A percentile compares a stretch with the other conserved stretches of the same genome.
phyloP scores from a whole-genome alignment of 2,888 invertebrate species.

The Stenoptilia bipunctidactyla region DNA sequence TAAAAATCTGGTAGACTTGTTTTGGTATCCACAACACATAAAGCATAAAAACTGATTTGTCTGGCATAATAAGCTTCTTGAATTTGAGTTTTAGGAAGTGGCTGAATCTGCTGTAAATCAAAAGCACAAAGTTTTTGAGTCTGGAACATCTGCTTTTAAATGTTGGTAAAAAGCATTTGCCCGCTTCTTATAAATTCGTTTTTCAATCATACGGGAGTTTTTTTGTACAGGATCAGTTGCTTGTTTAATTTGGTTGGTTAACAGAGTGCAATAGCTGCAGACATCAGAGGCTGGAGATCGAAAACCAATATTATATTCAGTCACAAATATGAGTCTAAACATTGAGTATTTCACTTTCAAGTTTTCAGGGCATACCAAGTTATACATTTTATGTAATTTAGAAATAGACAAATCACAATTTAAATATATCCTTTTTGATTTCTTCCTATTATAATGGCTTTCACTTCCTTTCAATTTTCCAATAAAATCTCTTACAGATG shows the following conservation, averaged over 20 bases:
- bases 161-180: no score
- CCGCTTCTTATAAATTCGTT: neutral
- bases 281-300: neutral
- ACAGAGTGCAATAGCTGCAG: neutral
- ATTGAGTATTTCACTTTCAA: neutral
- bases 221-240: neutral
- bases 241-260: neutral
- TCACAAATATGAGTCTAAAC: neutral
- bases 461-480: neutral
- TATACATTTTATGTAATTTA: neutral
- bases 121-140: neutral
- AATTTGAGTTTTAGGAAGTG: slow-evolving; percentile 1
- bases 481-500: neutral
- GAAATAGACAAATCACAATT: neutral
- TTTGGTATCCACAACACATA: slow-evolving; percentile 1
- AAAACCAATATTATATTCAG: neutral
- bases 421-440: neutral
- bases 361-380: neutral
- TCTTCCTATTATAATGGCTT: neutral
- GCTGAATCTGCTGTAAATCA: slow-evolving; percentile 3
- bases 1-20: slow-evolving; percentile 2
- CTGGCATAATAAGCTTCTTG: slow-evolving; percentile 3
- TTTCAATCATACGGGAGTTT: neutral
- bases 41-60: slow-evolving; percentile 3
- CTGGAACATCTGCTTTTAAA: neutral